Base-by-base conservation (phyloP, 2,888 invertebrate species). In the Andricus curvator region DNA sequence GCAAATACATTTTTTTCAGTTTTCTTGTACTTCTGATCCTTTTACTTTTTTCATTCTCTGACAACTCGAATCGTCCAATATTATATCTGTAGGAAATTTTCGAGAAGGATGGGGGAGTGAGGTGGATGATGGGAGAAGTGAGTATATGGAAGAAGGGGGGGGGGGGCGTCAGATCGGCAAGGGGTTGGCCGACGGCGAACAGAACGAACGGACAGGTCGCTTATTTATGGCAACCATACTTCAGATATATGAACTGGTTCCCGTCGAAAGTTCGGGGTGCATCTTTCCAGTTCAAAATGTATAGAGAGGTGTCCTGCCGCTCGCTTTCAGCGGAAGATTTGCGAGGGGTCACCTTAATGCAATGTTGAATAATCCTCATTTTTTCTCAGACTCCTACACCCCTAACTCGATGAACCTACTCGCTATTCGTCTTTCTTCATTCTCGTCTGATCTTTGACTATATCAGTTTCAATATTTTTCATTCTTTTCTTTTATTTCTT, bases 181-280 rank as follows among this genome's bases (percentile, higher is more conserved):
- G 87, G 85, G 89, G 85, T 88, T 87, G 89, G 88, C 86, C 88
- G 89, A 88, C 85, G 89, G 90, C 88, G 89, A 90, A 89, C 89
- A 89, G 91, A 90, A 88, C 89, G 88, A 91, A 90, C 91, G 91
- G 92, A 92, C 92, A 91, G 91, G 87, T 89, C 90, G 89, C 90
- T 92, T 92, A 92, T 92, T 92, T 92, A 92, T 92, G 91, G 92
- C 90, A 90, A 92, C 91, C 91, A 92, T 92, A 92, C 92, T 91
- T 92, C 90, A 92, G 91, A 92, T 92, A 92, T 92, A 92, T 92
- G 92, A 92, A 92, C 92, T 92, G 92, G 92, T 92, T 91, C 91
- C 90, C 91, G 91, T 92, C 92, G 91, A 92, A 92, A 92, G 91
- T 92, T 92, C 89, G 90, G 92, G 91, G 92, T 88, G 90, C 91